These are phyloP conservation scores for Diachrysia chrysitis DNA, from an alignment of 2,888 invertebrate species.

Conservation along the genomic window DNA sequence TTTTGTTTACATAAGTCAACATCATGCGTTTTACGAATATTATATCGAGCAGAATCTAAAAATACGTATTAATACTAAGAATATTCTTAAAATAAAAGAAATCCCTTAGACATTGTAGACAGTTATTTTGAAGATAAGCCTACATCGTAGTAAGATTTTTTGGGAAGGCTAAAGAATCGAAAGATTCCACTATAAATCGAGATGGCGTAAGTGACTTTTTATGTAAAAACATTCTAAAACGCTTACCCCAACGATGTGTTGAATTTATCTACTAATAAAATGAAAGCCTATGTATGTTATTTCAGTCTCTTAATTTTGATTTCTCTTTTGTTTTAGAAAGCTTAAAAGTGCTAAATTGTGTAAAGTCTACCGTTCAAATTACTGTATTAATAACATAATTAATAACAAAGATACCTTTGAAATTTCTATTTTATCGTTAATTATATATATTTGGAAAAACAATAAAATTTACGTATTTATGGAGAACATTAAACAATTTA, in stretches of 20 bases:
- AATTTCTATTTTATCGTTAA: not conserved
- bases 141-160: not conserved
- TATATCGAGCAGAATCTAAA: too few species aligned
- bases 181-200: conserved; percentile 55
- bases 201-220: conserved; percentile 68
- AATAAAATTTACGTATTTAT: not conserved
- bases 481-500: not conserved
- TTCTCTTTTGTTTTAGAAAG: not conserved
- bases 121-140: not conserved
- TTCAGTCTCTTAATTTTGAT: conserved; percentile 8
- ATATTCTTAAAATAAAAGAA: not conserved
- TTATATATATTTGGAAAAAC: not conserved
- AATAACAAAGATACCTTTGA: not conserved
- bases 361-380: not conserved
- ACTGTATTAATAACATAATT: not conserved
- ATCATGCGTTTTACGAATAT: too few species aligned
- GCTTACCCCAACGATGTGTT: conserved; percentile 60
- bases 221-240: conserved; percentile 61
- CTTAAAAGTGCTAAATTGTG: not conserved
- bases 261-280: conserved; percentile 45
- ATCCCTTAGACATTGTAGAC: not conserved
- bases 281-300: not conserved
- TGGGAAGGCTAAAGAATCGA: conserved; percentile 21
- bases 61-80: not conserved
- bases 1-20: too few species aligned